Conservation (phyloP, 2,113 vertebrate species). For the Hirundichthys speculiger region DNA sequence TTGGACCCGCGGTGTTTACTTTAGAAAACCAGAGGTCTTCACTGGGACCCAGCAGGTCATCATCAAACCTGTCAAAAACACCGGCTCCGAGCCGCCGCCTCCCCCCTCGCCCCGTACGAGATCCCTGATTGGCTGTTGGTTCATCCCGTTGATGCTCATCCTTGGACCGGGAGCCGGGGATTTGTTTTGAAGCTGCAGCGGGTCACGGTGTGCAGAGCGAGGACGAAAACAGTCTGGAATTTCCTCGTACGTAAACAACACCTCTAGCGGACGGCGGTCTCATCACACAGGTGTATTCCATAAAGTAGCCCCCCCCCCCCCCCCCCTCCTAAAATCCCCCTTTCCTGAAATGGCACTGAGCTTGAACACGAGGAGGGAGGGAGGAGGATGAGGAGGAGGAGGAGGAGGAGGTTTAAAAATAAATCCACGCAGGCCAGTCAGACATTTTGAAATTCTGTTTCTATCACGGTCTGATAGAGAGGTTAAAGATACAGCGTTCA, state of each 20-base stretch:
- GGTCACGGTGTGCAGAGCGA: constrained; percentile 51
- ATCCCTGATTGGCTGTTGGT: constrained; percentile 34
- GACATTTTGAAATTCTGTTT: constrained; percentile 80
- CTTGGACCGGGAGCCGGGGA: constrained; percentile 32
- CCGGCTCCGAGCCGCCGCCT: constrained; percentile 15
- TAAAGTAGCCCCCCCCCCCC: constrained; percentile 4
- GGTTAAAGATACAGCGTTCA: constrained; percentile 95
- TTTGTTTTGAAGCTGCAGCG: constrained; percentile 66
- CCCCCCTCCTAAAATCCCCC: background rate
- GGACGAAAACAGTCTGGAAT: constrained; percentile 41
- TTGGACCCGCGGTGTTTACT: constrained; percentile 60
- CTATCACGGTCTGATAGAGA: constrained; percentile 78
- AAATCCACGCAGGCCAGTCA: constrained; percentile 63
- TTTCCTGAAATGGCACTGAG: constrained; percentile 50
- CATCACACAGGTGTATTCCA: constrained; percentile 54
- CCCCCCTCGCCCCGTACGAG: constrained; percentile 9
- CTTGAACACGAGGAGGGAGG: constrained; percentile 34
- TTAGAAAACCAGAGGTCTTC: constrained; percentile 55
- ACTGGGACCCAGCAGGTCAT: constrained; percentile 45
- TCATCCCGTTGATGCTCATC: constrained; percentile 47
- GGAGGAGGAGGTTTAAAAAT: constrained; percentile 77
- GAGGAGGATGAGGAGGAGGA: constrained; percentile 13
- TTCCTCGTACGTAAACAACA: constrained; percentile 45
- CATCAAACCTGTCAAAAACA: constrained; percentile 72
- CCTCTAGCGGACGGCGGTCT: constrained; percentile 31